These are phyloP conservation scores for Microplitis demolitor DNA, from an alignment of 1,140 invertebrate genomes.

Conservation along the genomic window DNA sequence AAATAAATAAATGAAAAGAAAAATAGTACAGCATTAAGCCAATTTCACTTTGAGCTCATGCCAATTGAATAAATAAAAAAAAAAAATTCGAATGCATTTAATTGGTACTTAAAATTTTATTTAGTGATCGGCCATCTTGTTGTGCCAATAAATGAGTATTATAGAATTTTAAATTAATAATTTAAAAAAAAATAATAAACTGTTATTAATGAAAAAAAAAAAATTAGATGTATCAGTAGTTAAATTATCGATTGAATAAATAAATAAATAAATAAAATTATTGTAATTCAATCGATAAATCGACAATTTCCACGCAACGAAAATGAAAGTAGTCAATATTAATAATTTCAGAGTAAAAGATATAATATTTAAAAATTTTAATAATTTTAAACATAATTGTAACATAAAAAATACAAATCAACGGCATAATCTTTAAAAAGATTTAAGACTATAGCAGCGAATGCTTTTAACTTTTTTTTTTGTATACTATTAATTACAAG, in stretches of 20 bases:
- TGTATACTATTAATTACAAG: neutral
- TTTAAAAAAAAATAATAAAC: slow-evolving; percentile 3
- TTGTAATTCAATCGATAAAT: slow-evolving; percentile 19
- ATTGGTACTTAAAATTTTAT: slow-evolving; percentile 10
- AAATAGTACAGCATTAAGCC: too few relatives aligned
- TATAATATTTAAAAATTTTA: slow-evolving; percentile 7
- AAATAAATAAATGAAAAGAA: neutral
- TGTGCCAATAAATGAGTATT: slow-evolving; percentile 34
- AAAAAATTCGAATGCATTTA: too few relatives aligned
- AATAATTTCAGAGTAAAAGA: slow-evolving; percentile 31
- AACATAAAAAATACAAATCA: slow-evolving; percentile 6
- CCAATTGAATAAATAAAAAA: too few relatives aligned
- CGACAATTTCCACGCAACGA: slow-evolving; percentile 45
- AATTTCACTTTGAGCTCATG: too few relatives aligned
- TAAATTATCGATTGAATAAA: neutral
- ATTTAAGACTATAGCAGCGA: too few relatives aligned
- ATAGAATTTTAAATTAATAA: slow-evolving; percentile 15
- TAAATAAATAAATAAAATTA: slow-evolving; percentile 14
- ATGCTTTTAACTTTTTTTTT: neutral
- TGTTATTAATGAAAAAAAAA: slow-evolving; percentile 9
- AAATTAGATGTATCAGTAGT: neutral
- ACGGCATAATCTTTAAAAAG: neutral
- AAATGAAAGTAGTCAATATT: slow-evolving; percentile 51
- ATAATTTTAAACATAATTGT: neutral
- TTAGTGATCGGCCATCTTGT: slow-evolving; percentile 30